phyloP scores from a whole-genome alignment of 2,888 invertebrate genomes.

The Trichogramma dendrolimi region DNA sequence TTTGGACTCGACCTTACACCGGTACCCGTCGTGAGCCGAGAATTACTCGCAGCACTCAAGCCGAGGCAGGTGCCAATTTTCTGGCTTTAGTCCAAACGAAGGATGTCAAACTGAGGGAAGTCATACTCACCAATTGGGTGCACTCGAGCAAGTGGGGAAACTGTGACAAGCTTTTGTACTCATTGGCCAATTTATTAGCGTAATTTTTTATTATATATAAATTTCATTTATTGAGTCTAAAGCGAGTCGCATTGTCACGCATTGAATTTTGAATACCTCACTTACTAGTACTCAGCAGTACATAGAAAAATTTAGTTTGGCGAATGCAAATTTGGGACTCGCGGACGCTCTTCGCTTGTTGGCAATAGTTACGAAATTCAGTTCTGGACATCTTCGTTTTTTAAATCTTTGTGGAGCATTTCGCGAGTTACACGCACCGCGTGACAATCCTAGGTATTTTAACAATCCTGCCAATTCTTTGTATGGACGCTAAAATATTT shows the following conservation, averaged over 20 bases:
- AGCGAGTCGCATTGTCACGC: too few relatives aligned
- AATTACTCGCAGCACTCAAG: conserved; percentile 47
- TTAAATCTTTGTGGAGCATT: conserved; percentile 53
- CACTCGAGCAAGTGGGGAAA: conserved; percentile 51
- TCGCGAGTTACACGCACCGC: conserved; percentile 50
- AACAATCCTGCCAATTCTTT: too few relatives aligned
- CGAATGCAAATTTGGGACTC: conserved; percentile 52
- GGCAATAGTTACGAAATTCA: conserved; percentile 46
- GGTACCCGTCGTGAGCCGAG: conserved; percentile 43
- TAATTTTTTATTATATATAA: conserved; percentile 24
- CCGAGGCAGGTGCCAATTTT: conserved; percentile 50
- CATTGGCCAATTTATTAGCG: conserved; percentile 46
- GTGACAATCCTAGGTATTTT: conserved; percentile 43
- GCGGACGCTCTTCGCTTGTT: conserved; percentile 51
- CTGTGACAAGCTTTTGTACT: conserved; percentile 43
- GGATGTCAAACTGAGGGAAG: conserved; percentile 50
- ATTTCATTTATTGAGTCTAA: too few relatives aligned
- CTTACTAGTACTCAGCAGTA: conserved; percentile 49
- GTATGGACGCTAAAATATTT: too few relatives aligned
- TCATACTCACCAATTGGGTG: conserved; percentile 54
- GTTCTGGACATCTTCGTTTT: conserved; percentile 44
- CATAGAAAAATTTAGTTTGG: conserved; percentile 49
- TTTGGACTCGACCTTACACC: conserved; percentile 52
- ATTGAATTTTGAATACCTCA: neutral
- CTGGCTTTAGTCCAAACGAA: conserved; percentile 49